phyloP scores from a whole-genome alignment of 92 coral and sea anemone species.

The Epizoanthus stellaris region DNA sequence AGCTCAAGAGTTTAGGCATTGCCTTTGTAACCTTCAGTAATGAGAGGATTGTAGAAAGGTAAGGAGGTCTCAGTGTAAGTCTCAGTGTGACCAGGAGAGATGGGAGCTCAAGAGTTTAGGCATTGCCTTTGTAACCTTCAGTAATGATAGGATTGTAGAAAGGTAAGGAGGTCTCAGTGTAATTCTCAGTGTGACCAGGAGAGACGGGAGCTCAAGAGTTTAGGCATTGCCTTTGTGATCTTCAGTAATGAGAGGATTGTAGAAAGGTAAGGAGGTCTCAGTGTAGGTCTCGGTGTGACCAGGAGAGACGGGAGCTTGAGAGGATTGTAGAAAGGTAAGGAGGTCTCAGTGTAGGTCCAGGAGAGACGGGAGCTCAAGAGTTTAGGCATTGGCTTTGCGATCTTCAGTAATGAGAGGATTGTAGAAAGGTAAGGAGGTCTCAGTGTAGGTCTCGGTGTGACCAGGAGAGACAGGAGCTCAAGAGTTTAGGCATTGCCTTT shows the following conservation, averaged over 20 bases:
- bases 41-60: constrained; percentile 88
- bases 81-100: constrained; percentile 66
- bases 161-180: constrained; percentile 50
- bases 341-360: constrained; percentile 60
- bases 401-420: constrained; percentile 54
- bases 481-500: constrained; percentile 87
- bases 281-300: neutral
- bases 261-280: constrained; percentile 49
- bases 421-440: constrained; percentile 68
- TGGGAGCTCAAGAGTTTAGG: constrained; percentile 85
- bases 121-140: constrained; percentile 92
- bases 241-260: no score
- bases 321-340: constrained; percentile 43
- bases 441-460: constrained; percentile 61
- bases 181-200: constrained; percentile 27
- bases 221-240: no score
- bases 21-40: constrained; percentile 91
- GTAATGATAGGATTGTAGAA: constrained; percentile 73
- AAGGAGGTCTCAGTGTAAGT: neutral
- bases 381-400: no score
- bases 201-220: constrained; percentile 42
- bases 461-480: constrained; percentile 75
- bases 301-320: constrained; percentile 57
- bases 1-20: constrained; percentile 86
- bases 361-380: constrained; percentile 53